Evolutionary conservation across 2,113 vertebrate genomes (phyloP).

Genomic region (Ammodytes dubius): DNA sequence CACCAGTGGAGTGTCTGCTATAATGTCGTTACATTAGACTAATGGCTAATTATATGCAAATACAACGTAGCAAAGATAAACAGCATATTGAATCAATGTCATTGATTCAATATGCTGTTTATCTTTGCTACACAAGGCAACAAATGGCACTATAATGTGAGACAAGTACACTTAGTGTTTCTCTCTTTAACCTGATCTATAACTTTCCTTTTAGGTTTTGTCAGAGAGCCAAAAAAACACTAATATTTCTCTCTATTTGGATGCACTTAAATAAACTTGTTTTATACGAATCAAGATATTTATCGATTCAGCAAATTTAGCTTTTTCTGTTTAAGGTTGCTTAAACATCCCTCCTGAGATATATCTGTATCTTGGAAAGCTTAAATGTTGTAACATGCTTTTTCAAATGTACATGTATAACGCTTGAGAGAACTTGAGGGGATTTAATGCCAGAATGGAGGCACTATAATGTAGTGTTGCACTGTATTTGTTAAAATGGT

Average conservation of each 20-base stretch:
- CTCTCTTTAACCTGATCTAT: conserved; percentile 35
- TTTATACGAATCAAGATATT: conserved; percentile 32
- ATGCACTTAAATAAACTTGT: conserved; percentile 14
- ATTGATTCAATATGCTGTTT: neutral
- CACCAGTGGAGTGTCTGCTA: neutral
- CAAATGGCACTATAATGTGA: conserved; percentile 3
- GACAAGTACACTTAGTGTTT: neutral
- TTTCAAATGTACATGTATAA: neutral
- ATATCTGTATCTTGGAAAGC: conserved; percentile 5
- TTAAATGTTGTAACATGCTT: neutral
- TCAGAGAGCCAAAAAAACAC: conserved; percentile 17
- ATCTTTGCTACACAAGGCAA: neutral
- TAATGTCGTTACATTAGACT: too few species aligned
- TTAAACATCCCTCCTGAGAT: neutral
- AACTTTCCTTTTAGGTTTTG: conserved; percentile 10
- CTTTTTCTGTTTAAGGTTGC: neutral
- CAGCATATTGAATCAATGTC: neutral
- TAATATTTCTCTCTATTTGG: conserved; percentile 10
- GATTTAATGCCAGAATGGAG: conserved; percentile 31
- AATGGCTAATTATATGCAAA: neutral
- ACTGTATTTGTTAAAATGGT: conserved; percentile 29
- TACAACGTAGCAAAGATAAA: conserved; percentile 3
- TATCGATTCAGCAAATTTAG: conserved; percentile 9
- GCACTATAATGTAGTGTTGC: neutral
- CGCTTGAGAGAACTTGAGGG: neutral